Percentiles rank a stretch among this genome's conserved stretches.
Conservation (phyloP, 1,140 invertebrate species). For the Dendrolimus punctatus region DNA sequence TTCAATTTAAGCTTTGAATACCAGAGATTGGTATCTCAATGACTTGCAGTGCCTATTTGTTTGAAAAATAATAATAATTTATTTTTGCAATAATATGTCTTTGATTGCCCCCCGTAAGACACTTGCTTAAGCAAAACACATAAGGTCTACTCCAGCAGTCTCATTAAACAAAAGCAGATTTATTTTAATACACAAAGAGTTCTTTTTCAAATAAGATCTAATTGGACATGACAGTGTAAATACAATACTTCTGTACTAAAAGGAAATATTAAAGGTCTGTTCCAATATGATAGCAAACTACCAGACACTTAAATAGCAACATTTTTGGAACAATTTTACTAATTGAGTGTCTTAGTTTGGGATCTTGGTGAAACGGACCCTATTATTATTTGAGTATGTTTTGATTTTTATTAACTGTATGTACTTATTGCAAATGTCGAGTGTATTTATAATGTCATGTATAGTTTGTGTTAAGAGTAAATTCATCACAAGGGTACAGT, state of each 20-base stretch:
- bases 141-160: constrained; percentile 29
- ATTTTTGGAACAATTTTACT: too few species aligned
- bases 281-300: too few species aligned
- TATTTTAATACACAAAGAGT: constrained; percentile 41
- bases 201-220: constrained; percentile 31
- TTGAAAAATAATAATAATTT: too few species aligned
- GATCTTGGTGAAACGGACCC: too few species aligned
- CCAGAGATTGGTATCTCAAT: too few species aligned
- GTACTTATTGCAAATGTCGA: constrained; percentile 6
- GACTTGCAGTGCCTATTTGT: too few species aligned
- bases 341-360: too few species aligned
- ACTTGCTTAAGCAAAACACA: constrained; percentile 27
- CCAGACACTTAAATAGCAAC: too few species aligned
- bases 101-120: too few species aligned
- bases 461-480: constrained; percentile 42
- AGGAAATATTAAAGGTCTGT: neutral
- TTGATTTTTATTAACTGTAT: constrained; percentile 4
- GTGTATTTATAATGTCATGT: constrained; percentile 52
- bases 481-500: constrained; percentile 60
- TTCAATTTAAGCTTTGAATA: too few species aligned
- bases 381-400: neutral
- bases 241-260: constrained; percentile 9
- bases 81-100: too few species aligned
- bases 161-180: constrained; percentile 42
- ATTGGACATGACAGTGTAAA: constrained; percentile 52